A percentile compares a stretch with the other conserved stretches of the same genome.
Evolutionary conservation across 2,113 vertebrate genomes (phyloP).

Genomic region (Thomomys bottae): DNA sequence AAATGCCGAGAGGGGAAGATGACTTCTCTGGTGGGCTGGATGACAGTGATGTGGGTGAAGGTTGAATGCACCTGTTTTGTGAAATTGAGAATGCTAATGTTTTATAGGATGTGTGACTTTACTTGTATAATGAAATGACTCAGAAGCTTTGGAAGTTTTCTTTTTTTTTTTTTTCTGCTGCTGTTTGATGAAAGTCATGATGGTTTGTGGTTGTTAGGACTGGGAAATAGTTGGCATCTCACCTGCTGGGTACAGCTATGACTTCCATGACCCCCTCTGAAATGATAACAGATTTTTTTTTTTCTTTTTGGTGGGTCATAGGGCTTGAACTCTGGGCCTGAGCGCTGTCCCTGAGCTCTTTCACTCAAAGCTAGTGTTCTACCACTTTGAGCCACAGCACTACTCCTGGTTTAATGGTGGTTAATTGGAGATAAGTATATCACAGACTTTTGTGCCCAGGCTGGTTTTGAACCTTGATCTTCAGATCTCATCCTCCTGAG

Average conservation of each 20-base stretch:
- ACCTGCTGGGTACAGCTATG: background rate
- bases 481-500: too few species aligned
- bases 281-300: too few species aligned
- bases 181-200: background rate
- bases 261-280: background rate
- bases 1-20: background rate
- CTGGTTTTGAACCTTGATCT: too few species aligned
- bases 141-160: background rate
- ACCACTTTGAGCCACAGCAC: too few species aligned
- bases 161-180: background rate
- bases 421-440: too few species aligned
- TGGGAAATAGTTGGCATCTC: background rate
- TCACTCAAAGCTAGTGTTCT: too few species aligned
- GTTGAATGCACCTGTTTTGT: background rate
- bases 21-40: background rate
- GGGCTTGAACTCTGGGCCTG: too few species aligned
- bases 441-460: too few species aligned
- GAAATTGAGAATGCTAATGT: background rate
- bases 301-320: too few species aligned
- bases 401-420: too few species aligned
- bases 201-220: background rate
- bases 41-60: rapidly evolving
- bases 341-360: too few species aligned
- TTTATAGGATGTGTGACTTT: background rate
- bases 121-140: background rate